Base-by-base conservation (phyloP, 2,797 vertebrate genomes). In the Crypturellus tataupa region DNA sequence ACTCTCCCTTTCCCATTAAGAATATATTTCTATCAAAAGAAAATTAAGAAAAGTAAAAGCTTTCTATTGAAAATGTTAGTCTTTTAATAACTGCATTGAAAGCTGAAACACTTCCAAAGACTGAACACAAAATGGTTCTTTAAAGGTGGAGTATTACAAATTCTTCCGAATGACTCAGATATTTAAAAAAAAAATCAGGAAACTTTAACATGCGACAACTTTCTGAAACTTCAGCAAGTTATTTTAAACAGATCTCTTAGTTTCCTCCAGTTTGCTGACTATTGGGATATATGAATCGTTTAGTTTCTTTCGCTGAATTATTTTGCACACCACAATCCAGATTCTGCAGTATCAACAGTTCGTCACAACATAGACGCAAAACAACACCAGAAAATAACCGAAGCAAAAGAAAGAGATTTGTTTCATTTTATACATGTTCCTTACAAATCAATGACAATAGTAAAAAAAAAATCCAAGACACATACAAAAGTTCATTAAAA, bases 261-360 rank as follows among this genome's bases (percentile, higher is more conserved):
- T 82, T 93, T 85, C 76, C 25, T 68, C n/a, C 21, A 80, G 19
- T 92, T 96, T 94, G 93, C 90, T 95, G 93, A 97, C 58, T 72
- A 76, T 51, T 80, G 55, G 71, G 84, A 89, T 96, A 90, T 94
- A 95, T 94, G 90, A 96, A 92, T 94, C 71, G 87, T 63, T 95
- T 68, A 71, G 44, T 23, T 89, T 68, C 75, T 92, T 87, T 92
- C 82, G 85, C 39, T 64, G 78, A 89, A 82, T 80, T 95, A 95
- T 89, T 91, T 83, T 87, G 69, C 73, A 69, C 87, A 92, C 82
- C 40, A 33, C 68, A 85, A 85, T 82, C 44, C 72, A 93, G 71
- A 75, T 87, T 95, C 87, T 95, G 76, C 72, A 89, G 65, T 83
- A 90, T 91, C 95, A 90, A 92, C 94, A 92, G 81, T 76, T 93